Base-by-base conservation (phyloP, 2,888 invertebrate species). In the Dynastes grantii region DNA sequence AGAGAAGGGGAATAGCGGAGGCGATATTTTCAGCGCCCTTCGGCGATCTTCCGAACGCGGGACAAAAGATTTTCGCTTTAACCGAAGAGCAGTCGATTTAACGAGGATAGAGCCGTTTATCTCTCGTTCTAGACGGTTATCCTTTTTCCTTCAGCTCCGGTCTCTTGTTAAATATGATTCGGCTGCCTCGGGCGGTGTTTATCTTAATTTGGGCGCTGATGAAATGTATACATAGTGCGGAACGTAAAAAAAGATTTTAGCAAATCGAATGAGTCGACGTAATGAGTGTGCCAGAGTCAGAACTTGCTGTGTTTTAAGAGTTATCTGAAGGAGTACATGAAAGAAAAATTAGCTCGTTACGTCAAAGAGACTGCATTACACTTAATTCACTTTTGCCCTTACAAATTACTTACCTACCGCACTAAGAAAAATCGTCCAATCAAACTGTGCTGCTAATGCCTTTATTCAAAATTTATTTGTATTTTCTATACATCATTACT, bases 41-140 rank as follows among this genome's bases (percentile, higher is more conserved):
- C 6, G 55, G 40, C 65, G 16, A 40, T 63, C 29, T 32, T 65
- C 40, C 40, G 40, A 65, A 40, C 16, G 65, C 40, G 16, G 65
- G 40, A 65, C 65, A 65, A 65, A 65, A 65, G 65, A 65, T 65
- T 65, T 65, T 16, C n/a, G 65, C n/a, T 65, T 65, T 65, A 40
- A n/a, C 16, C 55, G 55, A 45, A 45, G 45, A 8, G 55, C 16
- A 65, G 65, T 40, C 65, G 65, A 65, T 65, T 65, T 65, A 65
- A 65, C 65, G n/a, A 40, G 40, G 65, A 65, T 16, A 37, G 65
- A 45, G 16, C 32, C 37, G 40, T 11, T 63, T 63, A 29, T 27
- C 63, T 63, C 65, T 40, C 8, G n/a, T 37, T 65, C 65, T 22
- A 16, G 22, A 37, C 29, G 2, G 65, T 40, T 65, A 6, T 65